phyloP scores from a whole-genome alignment of 2,797 vertebrate species.

The Borostomias antarcticus region DNA sequence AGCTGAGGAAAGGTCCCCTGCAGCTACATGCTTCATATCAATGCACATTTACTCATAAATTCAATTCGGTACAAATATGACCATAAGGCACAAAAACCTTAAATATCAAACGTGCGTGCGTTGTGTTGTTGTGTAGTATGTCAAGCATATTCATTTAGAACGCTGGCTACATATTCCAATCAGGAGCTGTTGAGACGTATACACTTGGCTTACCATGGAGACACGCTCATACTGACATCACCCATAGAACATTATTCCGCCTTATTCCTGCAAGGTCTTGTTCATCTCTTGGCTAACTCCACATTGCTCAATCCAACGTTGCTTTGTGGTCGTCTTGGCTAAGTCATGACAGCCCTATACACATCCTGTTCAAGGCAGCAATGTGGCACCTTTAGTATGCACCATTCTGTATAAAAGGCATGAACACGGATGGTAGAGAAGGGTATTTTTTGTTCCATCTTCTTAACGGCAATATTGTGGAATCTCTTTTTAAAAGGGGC shows the following conservation, averaged over 20 bases:
- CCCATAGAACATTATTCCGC: constrained; percentile 69
- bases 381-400: too few relatives aligned
- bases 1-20: constrained; percentile 65
- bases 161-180: constrained; percentile 57
- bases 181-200: constrained; percentile 37
- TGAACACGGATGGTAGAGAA: too few relatives aligned
- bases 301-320: constrained; percentile 30
- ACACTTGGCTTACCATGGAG: constrained; percentile 53
- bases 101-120: constrained; percentile 77
- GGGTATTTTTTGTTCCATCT: too few relatives aligned
- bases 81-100: constrained; percentile 76
- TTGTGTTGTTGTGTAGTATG: constrained; percentile 49
- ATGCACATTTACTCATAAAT: constrained; percentile 80
- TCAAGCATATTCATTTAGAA: constrained; percentile 42
- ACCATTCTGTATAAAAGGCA: too few relatives aligned
- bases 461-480: too few relatives aligned
- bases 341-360: too few relatives aligned
- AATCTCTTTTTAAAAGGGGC: too few relatives aligned
- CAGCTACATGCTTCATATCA: constrained; percentile 81
- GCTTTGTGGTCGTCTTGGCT: constrained; percentile 37
- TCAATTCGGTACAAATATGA: constrained; percentile 79
- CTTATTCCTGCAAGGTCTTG: constrained; percentile 41
- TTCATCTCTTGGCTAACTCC: constrained; percentile 37
- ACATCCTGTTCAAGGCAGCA: too few relatives aligned
- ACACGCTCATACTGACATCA: constrained; percentile 62